phyloP scores from a whole-genome alignment of 2,888 invertebrate species.

The Dasysyrphus tricinctus region DNA sequence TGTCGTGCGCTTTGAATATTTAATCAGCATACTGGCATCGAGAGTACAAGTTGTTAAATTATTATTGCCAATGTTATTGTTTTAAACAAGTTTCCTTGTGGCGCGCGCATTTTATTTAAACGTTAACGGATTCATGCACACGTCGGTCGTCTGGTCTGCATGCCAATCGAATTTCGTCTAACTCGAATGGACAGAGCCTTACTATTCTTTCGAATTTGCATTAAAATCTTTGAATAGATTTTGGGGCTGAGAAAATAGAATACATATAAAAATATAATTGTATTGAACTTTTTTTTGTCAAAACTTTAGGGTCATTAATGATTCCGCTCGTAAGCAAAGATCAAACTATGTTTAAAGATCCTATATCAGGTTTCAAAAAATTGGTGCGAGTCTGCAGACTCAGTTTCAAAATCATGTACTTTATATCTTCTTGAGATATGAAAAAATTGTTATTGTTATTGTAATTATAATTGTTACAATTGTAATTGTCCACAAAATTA shows the following conservation, averaged over 20 bases:
- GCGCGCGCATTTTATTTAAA: conserved; percentile 39
- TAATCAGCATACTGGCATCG: conserved; percentile 63
- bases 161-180: conserved; percentile 42
- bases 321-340: too few relatives aligned
- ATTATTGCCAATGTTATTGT: conserved; percentile 74
- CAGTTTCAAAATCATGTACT: too few relatives aligned
- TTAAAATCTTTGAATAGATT: conserved; percentile 29
- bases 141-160: conserved; percentile 38
- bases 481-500: too few relatives aligned
- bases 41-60: conserved; percentile 70
- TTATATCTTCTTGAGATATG: too few relatives aligned
- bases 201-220: conserved; percentile 38
- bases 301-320: too few relatives aligned
- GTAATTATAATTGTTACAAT: too few relatives aligned
- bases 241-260: background rate
- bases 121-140: conserved; percentile 36
- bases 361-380: too few relatives aligned
- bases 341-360: too few relatives aligned
- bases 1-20: conserved; percentile 71
- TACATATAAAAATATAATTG: background rate
- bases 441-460: too few relatives aligned
- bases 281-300: too few relatives aligned
- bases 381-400: too few relatives aligned
- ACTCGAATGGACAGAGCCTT: conserved; percentile 9
- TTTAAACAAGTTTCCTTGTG: conserved; percentile 63